These are phyloP conservation scores for Belonocnema kinseyi DNA, from an alignment of 1,140 invertebrate species.

Conservation along the genomic window DNA sequence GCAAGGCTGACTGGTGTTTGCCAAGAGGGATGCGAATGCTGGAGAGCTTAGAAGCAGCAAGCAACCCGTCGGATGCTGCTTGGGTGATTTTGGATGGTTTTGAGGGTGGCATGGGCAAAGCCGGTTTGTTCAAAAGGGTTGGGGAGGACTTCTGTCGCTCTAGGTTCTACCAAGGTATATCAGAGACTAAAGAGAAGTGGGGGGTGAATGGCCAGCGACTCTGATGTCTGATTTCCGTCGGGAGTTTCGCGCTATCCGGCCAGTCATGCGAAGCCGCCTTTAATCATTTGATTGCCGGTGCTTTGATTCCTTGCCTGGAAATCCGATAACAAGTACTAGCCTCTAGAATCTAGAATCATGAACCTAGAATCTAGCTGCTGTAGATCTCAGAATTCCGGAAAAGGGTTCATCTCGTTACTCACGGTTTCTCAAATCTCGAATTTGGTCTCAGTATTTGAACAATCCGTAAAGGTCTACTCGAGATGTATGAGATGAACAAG, in stretches of 20 bases:
- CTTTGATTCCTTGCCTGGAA: constrained; percentile 58
- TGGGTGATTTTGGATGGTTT: constrained; percentile 57
- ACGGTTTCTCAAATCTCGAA: not conserved
- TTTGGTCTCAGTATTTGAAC: not conserved
- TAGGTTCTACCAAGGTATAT: constrained; percentile 24
- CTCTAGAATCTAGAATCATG: not conserved
- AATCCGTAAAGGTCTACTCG: no score
- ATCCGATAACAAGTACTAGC: constrained; percentile 27
- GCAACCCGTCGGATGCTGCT: constrained; percentile 44
- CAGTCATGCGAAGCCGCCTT: constrained; percentile 64
- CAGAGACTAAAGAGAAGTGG: constrained; percentile 20
- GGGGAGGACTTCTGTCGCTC: constrained; percentile 17
- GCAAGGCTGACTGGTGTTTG: constrained; percentile 66
- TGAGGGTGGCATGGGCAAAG: constrained; percentile 53
- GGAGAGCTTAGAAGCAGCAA: constrained; percentile 65
- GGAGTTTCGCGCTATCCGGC: constrained; percentile 66
- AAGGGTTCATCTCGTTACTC: not conserved
- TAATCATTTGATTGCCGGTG: constrained; percentile 73
- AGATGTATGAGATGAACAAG: no score
- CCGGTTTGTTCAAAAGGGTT: constrained; percentile 21
- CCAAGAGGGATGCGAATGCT: constrained; percentile 64
- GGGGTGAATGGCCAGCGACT: constrained; percentile 58
- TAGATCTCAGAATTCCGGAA: not conserved
- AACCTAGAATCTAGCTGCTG: not conserved
- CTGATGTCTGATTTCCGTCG: constrained; percentile 72